phyloP scores from a whole-genome alignment of 2,797 vertebrate species.

The Enteromius afrohamiltoni region DNA sequence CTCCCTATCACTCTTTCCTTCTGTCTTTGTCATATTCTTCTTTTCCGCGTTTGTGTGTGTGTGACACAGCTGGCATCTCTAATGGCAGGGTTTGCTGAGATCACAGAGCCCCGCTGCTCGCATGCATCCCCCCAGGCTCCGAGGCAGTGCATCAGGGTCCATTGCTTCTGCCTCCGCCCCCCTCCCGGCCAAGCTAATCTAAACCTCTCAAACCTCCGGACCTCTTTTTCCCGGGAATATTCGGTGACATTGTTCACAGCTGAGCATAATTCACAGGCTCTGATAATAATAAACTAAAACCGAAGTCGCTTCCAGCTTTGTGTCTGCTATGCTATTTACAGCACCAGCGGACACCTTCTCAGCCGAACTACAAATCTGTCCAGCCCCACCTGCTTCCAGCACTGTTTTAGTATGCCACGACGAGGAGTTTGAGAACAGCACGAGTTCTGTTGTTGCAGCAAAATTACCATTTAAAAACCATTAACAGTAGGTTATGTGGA shows the following conservation, averaged over 20 bases:
- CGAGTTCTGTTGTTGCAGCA: slow-evolving; percentile 49
- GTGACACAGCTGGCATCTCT: slow-evolving; percentile 61
- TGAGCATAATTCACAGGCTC: slow-evolving; percentile 21
- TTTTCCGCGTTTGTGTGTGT: slow-evolving; percentile 34
- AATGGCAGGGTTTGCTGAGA: slow-evolving; percentile 57
- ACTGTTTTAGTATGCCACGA: slow-evolving; percentile 36
- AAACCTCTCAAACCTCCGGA: slow-evolving; percentile 32
- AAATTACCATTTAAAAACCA: slow-evolving; percentile 60
- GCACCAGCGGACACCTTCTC: slow-evolving; percentile 22
- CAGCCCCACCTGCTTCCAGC: slow-evolving; percentile 40
- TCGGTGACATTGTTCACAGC: slow-evolving; percentile 5
- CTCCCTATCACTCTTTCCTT: slow-evolving; percentile 52
- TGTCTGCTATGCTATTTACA: slow-evolving; percentile 24
- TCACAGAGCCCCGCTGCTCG: slow-evolving; percentile 58
- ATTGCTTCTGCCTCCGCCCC: slow-evolving; percentile 8
- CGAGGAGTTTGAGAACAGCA: slow-evolving; percentile 32
- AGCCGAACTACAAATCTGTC: slow-evolving; percentile 3
- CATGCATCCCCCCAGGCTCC: slow-evolving; percentile 54
- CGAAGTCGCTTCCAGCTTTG: slow-evolving; percentile 27
- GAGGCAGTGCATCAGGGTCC: slow-evolving; percentile 49
- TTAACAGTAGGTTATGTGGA: slow-evolving; percentile 53
- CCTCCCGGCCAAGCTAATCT: slow-evolving; percentile 27
- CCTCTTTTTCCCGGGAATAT: slow-evolving; percentile 19
- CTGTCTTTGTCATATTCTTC: slow-evolving; percentile 59
- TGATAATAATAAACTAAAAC: slow-evolving; percentile 35